phyloP scores from a whole-genome alignment of 2,888 invertebrate species.

The Parnassius smintheus region DNA sequence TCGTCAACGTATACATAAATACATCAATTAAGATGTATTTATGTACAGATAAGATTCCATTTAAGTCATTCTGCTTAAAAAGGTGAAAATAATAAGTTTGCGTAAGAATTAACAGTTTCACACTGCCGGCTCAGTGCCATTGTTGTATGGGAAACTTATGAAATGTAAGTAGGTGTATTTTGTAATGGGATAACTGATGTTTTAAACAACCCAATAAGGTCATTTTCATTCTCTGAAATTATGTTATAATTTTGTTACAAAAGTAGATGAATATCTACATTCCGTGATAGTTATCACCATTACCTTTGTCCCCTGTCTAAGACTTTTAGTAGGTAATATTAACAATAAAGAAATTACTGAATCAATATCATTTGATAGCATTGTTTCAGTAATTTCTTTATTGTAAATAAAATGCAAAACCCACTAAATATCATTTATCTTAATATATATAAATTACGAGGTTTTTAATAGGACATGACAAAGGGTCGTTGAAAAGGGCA shows the following conservation, averaged over 20 bases:
- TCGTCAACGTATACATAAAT: background rate
- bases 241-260: constrained; percentile 22
- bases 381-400: too few species aligned
- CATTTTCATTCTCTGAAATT: constrained; percentile 19
- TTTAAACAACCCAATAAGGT: constrained; percentile 21
- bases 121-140: constrained; percentile 26
- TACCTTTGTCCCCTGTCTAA: constrained; percentile 10
- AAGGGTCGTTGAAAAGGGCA: too few species aligned
- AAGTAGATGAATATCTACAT: constrained; percentile 15
- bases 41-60: constrained; percentile 1
- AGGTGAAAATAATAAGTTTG: constrained; percentile 18
- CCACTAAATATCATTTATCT: too few species aligned
- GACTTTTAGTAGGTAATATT: background rate
- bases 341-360: too few species aligned
- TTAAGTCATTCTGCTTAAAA: background rate
- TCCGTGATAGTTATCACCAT: background rate
- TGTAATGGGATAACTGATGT: constrained; percentile 26
- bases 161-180: constrained; percentile 30
- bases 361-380: too few species aligned
- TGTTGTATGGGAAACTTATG: constrained; percentile 36
- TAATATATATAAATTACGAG: too few species aligned
- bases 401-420: too few species aligned
- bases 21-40: too few species aligned
- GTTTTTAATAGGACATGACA: too few species aligned
- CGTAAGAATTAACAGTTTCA: constrained; percentile 29